Evolutionary conservation across 2,888 invertebrate genomes (phyloP), one percentile per base, ranked within the genome.

Genomic region (Stomorhina lunata): DNA sequence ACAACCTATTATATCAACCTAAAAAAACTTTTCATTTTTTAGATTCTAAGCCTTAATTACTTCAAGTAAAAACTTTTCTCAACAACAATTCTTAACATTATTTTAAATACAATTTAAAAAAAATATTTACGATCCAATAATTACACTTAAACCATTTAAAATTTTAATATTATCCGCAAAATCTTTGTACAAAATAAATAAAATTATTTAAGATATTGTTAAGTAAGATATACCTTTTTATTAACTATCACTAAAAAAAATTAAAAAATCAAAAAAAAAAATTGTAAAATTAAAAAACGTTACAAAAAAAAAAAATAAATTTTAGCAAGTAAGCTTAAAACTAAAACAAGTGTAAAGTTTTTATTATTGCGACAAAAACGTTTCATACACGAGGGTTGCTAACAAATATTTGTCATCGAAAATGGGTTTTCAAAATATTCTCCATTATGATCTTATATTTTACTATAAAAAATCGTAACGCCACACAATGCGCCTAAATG

Each of bases 151-250:
- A 10, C 34, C 45, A 22, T 10, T 45, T 45, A 65, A 3, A 59
- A 3, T 5, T 10, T 10, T 17, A 34, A 29, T 50, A 59, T 22
- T 40, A 59, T 61, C 37, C 22, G 2, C 17, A 65, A n/a, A 9
- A 45, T 15, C 37, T 53, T 73, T 53, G 15, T 77, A 61, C 59
- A 22, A 29, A 59, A n/a, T n/a, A n/a, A n/a, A n/a, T n/a, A 50
- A 59, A 72, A 27, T 40, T 61, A 53, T 45, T 25, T 45, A 61
- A 34, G 22, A 40, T 79, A 57, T 76, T 72, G 69, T 82, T 81
- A 80, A 80, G 80, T 78, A 84, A 78, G 80, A 63, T 76, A 43
- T 82, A 71, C 59, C 69, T 73, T 65, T 79, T 80, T 81, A 81
- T 71, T 59, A 63, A 68, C 57, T 80, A 68, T 50, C 77, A n/a